Base-by-base conservation (phyloP, 2,888 invertebrate species). In the Andrena chrysosceles region DNA sequence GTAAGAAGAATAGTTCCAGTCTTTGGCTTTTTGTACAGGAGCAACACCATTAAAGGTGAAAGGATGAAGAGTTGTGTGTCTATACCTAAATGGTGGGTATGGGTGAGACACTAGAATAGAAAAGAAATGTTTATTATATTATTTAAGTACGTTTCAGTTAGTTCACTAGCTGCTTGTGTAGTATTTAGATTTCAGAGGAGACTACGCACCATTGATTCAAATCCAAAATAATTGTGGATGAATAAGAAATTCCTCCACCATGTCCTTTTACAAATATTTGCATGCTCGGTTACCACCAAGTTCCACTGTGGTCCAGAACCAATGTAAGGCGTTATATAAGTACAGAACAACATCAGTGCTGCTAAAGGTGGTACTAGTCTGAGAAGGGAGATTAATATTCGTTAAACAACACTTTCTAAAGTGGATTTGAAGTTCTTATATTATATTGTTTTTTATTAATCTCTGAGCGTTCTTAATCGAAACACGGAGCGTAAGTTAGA, bases 161-260 rank as follows among this genome's bases (percentile, higher is more conserved):
- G 33, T 10, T 35, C 0, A 20, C 42, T 20, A 10, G 0, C 54
- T 23, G 20, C 7, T 60, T 35, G 2, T 52, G 23, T 60, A 20
- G 35, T 35, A 67, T 31, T 67, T 8, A 13, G 4, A 16, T n/a
- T 26, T 23, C 10, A n/a, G n/a, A 16, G 8, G 1, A 4, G 20
- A 8, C 56, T 69, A 83, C 90, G 90, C 94, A 96, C 96, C 96
- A 96, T 96, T 88, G 96, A 95, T 89, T 96, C 95, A 89, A 96
- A 96, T 56, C 96, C 96, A 90, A 96, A 96, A 90, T 96, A 96
- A 91, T 96, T 96, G 90, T 96, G 96, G 73, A 96, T 96, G 86
- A 96, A 96, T 0, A 96, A 92, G 82, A 96, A 94, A 90, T 96
- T 96, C 88, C 96, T 95, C 96, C 96, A 96, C 96, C 96, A 96